Evolutionary conservation across 2,113 vertebrate genomes (phyloP).

Genomic region (Gobius niger): DNA sequence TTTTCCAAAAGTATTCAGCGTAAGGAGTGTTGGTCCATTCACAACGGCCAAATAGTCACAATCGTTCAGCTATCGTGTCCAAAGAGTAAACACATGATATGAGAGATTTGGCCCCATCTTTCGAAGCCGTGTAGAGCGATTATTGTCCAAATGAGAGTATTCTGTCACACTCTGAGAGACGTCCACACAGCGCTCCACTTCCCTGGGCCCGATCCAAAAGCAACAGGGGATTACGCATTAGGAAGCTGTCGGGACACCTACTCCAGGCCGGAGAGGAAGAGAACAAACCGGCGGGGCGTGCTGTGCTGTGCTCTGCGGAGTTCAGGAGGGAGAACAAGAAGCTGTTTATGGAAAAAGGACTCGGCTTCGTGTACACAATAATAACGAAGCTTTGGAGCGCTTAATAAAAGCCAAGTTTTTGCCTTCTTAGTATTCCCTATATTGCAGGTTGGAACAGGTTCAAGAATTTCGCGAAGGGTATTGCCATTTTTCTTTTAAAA

Average conservation of each 20-base stretch:
- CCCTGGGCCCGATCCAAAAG: constrained; percentile 52
- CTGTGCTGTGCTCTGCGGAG: background rate
- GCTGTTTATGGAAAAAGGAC: constrained; percentile 21
- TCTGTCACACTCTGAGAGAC: constrained; percentile 52
- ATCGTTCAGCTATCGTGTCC: constrained; percentile 45
- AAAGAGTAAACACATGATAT: constrained; percentile 46
- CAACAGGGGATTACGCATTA: constrained; percentile 40
- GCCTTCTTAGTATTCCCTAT: background rate
- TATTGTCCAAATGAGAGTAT: constrained; percentile 56
- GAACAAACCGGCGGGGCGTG: constrained; percentile 11
- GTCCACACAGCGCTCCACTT: constrained; percentile 42
- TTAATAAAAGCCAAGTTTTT: constrained; percentile 31
- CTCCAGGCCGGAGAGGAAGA: constrained; percentile 15
- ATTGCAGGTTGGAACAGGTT: too few species aligned
- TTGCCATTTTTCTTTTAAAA: too few species aligned
- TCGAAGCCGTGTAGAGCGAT: constrained; percentile 45
- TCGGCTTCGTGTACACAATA: constrained; percentile 22
- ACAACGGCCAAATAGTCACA: constrained; percentile 38
- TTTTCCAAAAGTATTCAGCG: too few species aligned
- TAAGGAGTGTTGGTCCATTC: constrained; percentile 26
- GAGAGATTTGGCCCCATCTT: constrained; percentile 29
- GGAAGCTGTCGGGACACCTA: constrained; percentile 30
- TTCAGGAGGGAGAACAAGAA: constrained; percentile 38
- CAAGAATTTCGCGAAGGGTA: too few species aligned
- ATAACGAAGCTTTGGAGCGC: constrained; percentile 8